These are phyloP conservation scores for Ctenochaetus hawaiiensis DNA, from an alignment of 2,797 vertebrate species.

Conservation along the genomic window DNA sequence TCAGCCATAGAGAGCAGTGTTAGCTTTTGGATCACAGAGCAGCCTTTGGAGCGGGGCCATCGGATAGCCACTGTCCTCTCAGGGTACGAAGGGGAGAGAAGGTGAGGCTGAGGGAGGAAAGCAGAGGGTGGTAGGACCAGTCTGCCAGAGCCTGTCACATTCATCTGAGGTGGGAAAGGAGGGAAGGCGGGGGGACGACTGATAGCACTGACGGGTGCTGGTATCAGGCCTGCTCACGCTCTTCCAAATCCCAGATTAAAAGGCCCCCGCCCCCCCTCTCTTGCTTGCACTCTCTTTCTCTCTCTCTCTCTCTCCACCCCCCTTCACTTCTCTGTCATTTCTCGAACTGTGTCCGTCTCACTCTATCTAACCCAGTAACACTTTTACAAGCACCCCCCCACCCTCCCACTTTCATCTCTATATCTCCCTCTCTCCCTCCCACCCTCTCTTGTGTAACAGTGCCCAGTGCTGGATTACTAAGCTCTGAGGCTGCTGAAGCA, in stretches of 20 bases:
- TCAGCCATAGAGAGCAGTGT: slow-evolving; percentile 51
- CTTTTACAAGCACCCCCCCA: slow-evolving; percentile 58
- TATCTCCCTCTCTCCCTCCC: slow-evolving; percentile 60
- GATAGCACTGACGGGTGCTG: slow-evolving; percentile 64
- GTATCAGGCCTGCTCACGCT: slow-evolving; percentile 81
- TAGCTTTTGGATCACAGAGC: slow-evolving; percentile 41
- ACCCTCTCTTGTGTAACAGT: slow-evolving; percentile 75
- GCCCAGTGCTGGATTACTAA: slow-evolving; percentile 83
- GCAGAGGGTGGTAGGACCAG: slow-evolving; percentile 19
- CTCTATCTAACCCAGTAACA: slow-evolving; percentile 71
- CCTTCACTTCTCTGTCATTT: slow-evolving; percentile 35
- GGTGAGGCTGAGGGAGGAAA: slow-evolving; percentile 26
- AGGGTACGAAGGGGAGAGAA: neutral
- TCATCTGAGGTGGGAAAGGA: slow-evolving; percentile 41
- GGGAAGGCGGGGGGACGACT: slow-evolving; percentile 42
- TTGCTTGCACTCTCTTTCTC: slow-evolving; percentile 15
- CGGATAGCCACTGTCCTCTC: slow-evolving; percentile 27
- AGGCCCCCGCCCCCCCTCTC: slow-evolving; percentile 56
- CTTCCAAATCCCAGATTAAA: slow-evolving; percentile 83
- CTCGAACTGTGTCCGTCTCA: slow-evolving; percentile 56
- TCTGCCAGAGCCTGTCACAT: slow-evolving; percentile 48
- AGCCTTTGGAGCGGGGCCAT: slow-evolving; percentile 24
- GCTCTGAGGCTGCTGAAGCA: slow-evolving; percentile 69
- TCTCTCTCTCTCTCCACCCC: slow-evolving; percentile 29
- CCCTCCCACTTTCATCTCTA: slow-evolving; percentile 49